Evolutionary conservation across 2,797 vertebrate species (phyloP), one percentile per base, ranked within the genome.

Genomic region (Tinamus major): DNA sequence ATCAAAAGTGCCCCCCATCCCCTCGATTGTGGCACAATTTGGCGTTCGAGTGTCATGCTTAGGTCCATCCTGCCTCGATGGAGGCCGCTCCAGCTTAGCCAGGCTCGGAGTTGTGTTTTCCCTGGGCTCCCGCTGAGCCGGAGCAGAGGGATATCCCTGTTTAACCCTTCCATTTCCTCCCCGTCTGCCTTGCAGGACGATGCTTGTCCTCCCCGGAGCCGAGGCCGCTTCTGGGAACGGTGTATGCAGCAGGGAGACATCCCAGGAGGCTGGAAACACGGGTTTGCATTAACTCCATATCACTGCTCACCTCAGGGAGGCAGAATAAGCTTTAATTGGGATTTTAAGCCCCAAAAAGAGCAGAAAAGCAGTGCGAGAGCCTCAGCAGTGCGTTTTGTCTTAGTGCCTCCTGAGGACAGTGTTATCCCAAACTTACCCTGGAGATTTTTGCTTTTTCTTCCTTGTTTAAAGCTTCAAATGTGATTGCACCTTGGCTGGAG

Each of bases 401-500:
- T 42, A 62, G 24, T 10, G 13, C 64, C 26, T 56, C 56, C 59
- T 26, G 68, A 24, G 48, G 21, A 24, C 6, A 49, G 48, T 10
- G 48, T 49, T 12, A 13, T 24, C 48, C 48, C 48, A 8, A 18
- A 8, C 42, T 44, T 44, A 44, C 23, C 24, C 44, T 44, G 6
- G 5, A 6, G 65, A 13, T 29, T 91, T 92, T 74, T 67, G 15
- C 18, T 71, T 67, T 53, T 48, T 20, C 58, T 75, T 19, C 12
- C 0, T 33, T 39, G 69, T 44, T 17, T 2, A 31, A 56, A 51
- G 74, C 94, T 90, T 80, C 90, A 56, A 14, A 68, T 70, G 69
- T 69, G 29, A 84, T 93, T 76, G 82, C 83, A 59, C 71, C 75
- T 96, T 84, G 74, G 92, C 94, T 67, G 93, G 96, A 94, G 93